Conservation (phyloP, 2,113 vertebrate species). For the Alligator sinensis region DNA sequence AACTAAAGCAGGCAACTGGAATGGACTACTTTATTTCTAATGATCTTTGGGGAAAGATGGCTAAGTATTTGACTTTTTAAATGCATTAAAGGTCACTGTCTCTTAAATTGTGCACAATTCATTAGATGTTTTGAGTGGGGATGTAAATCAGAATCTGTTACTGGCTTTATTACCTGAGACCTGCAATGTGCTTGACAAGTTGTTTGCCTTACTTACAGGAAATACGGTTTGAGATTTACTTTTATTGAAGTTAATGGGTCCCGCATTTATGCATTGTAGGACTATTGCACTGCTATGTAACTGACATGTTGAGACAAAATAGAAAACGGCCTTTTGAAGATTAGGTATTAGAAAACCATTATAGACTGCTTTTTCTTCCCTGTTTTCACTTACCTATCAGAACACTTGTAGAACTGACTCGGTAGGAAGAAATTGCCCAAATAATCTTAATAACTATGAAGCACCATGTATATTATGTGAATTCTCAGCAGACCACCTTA, state of each 20-base stretch:
- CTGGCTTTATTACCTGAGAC: neutral
- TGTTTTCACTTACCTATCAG: neutral
- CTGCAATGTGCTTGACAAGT: neutral
- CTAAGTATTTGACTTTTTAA: neutral
- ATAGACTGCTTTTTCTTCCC: neutral
- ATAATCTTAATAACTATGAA: accelerated
- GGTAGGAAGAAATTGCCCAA: neutral
- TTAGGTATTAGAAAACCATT: neutral
- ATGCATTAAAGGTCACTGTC: too few relatives aligned
- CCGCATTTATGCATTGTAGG: neutral
- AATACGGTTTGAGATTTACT: neutral
- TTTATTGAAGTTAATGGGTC: neutral
- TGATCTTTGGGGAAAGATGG: neutral
- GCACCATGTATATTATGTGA: neutral
- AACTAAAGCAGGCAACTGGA: neutral
- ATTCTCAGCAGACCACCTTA: neutral
- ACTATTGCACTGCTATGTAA: neutral
- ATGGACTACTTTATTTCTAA: neutral
- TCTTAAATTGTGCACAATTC: neutral
- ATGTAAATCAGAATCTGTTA: neutral
- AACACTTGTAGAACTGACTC: accelerated
- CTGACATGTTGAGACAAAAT: neutral
- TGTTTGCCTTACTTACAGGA: neutral
- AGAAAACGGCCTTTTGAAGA: neutral
- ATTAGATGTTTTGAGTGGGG: neutral